Conservation (phyloP, 2,888 invertebrate species). For the Rhyacophila evoluta region DNA sequence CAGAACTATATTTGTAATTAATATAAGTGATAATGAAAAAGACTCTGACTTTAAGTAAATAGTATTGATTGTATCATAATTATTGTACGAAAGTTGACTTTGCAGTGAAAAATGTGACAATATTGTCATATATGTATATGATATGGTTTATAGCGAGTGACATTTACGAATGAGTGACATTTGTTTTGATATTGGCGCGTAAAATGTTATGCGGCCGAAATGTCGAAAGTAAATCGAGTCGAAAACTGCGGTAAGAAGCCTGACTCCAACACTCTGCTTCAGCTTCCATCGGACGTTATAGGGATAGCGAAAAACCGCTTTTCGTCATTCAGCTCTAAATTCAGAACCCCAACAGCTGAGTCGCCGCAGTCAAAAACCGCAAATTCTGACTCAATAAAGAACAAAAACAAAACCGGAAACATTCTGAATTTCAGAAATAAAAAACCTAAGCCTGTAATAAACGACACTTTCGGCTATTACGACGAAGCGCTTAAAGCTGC, state of each 20-base stretch:
- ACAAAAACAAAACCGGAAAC: slow-evolving; percentile 60
- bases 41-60: no score
- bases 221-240: slow-evolving; percentile 41
- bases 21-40: no score
- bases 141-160: no score
- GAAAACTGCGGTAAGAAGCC: slow-evolving; percentile 58
- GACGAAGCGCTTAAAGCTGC: slow-evolving; percentile 56
- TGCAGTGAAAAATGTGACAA: no score
- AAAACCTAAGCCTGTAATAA: slow-evolving; percentile 61
- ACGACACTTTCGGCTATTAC: slow-evolving; percentile 63
- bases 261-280: slow-evolving; percentile 65
- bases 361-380: slow-evolving; percentile 57
- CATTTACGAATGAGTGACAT: no score
- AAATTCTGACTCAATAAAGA: slow-evolving; percentile 53
- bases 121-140: no score
- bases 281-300: slow-evolving; percentile 65
- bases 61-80: no score
- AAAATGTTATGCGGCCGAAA: slow-evolving; percentile 38
- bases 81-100: no score
- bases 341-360: slow-evolving; percentile 63
- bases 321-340: slow-evolving; percentile 65
- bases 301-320: slow-evolving; percentile 66
- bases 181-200: not conserved
- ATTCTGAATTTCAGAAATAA: slow-evolving; percentile 65
- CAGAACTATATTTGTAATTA: no score